Evolutionary conservation across 2,888 invertebrate species (phyloP).

Genomic region (Drosophila borborema): DNA sequence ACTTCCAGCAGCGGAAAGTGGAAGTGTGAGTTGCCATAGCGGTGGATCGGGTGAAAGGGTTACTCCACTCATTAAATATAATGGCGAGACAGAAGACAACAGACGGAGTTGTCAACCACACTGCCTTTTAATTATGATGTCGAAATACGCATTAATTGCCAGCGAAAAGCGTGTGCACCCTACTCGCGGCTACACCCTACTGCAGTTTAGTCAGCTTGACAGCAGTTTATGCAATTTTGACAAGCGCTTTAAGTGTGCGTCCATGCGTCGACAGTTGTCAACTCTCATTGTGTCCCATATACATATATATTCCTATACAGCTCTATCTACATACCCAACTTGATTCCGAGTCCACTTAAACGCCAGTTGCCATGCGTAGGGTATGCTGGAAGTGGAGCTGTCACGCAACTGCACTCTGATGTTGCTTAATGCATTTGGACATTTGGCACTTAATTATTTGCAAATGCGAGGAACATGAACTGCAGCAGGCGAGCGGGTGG

Average conservation of each 20-base stretch:
- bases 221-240: conserved; percentile 74
- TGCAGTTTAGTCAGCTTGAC: conserved; percentile 43
- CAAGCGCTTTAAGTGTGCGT: conserved; percentile 72
- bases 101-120: conserved; percentile 55
- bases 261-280: conserved; percentile 76
- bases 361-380: conserved; percentile 25
- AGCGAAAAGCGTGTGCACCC: conserved; percentile 61
- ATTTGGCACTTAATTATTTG: conserved; percentile 73
- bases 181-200: conserved; percentile 26
- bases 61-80: conserved; percentile 65
- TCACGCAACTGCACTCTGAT: conserved; percentile 49
- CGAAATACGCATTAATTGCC: conserved; percentile 80
- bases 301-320: not conserved
- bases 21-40: not conserved
- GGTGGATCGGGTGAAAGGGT: conserved; percentile 13
- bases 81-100: conserved; percentile 66
- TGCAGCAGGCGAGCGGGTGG: not conserved
- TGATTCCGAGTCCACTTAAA: conserved; percentile 65
- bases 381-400: conserved; percentile 18
- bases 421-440: conserved; percentile 70
- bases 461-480: conserved; percentile 56
- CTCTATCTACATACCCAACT: conserved; percentile 39
- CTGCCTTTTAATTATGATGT: conserved; percentile 77
- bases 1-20: not conserved
- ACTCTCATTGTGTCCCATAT: conserved; percentile 59